Conservation (phyloP, 2,113 vertebrate genomes). For the Hyla sarda region DNA sequence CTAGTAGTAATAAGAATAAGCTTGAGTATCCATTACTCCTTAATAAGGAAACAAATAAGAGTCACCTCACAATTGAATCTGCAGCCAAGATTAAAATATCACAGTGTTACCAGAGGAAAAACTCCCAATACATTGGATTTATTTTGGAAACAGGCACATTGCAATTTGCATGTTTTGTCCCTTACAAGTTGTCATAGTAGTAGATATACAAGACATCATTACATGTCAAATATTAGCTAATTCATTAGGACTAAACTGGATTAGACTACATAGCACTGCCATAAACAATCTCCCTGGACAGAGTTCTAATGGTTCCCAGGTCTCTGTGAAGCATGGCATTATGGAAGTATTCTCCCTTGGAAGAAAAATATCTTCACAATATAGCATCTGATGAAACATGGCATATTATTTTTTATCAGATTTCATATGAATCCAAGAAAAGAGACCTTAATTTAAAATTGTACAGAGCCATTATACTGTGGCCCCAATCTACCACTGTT, state of each 20-base stretch:
- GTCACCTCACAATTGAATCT: background rate
- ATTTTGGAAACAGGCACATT: background rate
- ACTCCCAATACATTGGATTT: background rate
- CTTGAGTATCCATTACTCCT: background rate
- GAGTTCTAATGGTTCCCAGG: background rate
- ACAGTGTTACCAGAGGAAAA: background rate
- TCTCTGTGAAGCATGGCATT: background rate
- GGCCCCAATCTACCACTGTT: no score
- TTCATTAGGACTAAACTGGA: background rate
- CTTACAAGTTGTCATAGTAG: background rate
- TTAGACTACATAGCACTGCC: background rate
- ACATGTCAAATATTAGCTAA: background rate
- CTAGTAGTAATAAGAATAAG: background rate
- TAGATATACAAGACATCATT: background rate
- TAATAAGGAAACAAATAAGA: slow-evolving; percentile 12
- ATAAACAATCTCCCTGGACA: background rate
- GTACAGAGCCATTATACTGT: no score
- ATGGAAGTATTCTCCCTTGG: background rate
- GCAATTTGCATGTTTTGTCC: background rate
- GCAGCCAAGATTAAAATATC: background rate
- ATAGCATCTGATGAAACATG: background rate
- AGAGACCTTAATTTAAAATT: no score
- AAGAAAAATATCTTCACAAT: background rate
- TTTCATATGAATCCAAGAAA: background rate
- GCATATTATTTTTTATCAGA: background rate